phyloP scores from a whole-genome alignment of 2,888 invertebrate species.

The Apotomis turbidana region DNA sequence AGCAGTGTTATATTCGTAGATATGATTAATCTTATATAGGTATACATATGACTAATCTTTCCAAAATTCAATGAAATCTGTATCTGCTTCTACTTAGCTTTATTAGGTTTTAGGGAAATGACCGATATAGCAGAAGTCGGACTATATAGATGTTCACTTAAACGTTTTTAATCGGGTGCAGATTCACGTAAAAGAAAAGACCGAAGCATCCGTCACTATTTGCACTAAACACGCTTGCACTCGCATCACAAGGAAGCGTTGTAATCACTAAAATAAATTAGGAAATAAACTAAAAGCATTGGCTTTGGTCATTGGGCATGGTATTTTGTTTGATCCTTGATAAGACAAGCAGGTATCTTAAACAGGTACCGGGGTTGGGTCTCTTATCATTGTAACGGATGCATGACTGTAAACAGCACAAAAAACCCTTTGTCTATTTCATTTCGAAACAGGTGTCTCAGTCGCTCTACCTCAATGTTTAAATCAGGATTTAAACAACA shows the following conservation, averaged over 20 bases:
- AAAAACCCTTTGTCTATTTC: slow-evolving; percentile 23
- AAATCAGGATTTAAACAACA: neutral
- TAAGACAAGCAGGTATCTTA: slow-evolving; percentile 21
- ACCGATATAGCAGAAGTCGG: too few species aligned
- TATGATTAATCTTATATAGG: too few species aligned
- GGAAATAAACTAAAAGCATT: neutral
- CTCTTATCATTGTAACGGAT: slow-evolving; percentile 32
- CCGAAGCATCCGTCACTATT: too few species aligned
- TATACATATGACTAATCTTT: too few species aligned
- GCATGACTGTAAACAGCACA: slow-evolving; percentile 15
- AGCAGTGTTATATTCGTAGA: too few species aligned
- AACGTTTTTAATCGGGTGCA: too few species aligned
- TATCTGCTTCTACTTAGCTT: neutral
- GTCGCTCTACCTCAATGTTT: neutral
- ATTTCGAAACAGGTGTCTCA: slow-evolving; percentile 15
- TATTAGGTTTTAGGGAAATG: too few species aligned
- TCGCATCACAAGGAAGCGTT: too few species aligned
- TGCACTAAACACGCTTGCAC: too few species aligned
- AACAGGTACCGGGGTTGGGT: slow-evolving; percentile 29
- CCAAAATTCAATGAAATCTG: too few species aligned
- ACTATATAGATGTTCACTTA: too few species aligned
- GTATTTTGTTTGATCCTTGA: slow-evolving; percentile 16
- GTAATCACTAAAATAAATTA: neutral
- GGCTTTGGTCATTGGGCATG: neutral
- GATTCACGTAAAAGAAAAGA: too few species aligned